Base-by-base conservation (phyloP, 1,140 invertebrate species). In the Gyrodactylus salaris region DNA sequence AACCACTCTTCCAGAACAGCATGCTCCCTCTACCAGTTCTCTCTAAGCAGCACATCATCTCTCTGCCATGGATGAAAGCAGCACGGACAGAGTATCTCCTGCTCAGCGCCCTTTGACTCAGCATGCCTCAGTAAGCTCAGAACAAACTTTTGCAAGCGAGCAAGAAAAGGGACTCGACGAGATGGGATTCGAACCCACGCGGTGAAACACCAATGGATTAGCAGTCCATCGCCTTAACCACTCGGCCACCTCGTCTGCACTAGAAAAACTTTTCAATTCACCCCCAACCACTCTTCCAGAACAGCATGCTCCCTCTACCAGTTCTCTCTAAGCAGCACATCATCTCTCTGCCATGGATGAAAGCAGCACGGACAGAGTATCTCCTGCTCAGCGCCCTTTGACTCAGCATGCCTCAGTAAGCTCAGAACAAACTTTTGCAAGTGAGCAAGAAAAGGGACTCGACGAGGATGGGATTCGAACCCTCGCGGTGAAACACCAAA, bases 181-280 rank as follows among this genome's bases (percentile, higher is more conserved):
- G 80, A 80, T 80, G 79, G 80, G 80, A 81, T 81, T 81, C 80
- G 80, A 81, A 82, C 80, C 79, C 79, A 81, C 79, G 80, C 80
- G 79, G 79, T 79, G 77, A 82, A 78, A 82, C 77, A 79, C 79
- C 79, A 82, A 80, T 80, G 79, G 80, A 82, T 82, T 81, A 81
- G 79, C 79, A 82, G 80, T 82, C 80, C 79, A 81, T 80, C 81
- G 79, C 81, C 81, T 81, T 81, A 82, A 81, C 81, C 80, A 81
- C 81, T 82, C 81, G 80, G 80, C 80, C 81, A 82, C 80, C 80
- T 80, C 80, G 80, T 80, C 80, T 77, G 20, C 7, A 54, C 7
- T 16, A 54, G 7, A 16, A n/a, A 7, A 7, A 54, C 7, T n/a
- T 16, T 16, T 16, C 34, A 54, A 54, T 54, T n/a, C 34, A n/a